A percentile compares a stretch with the other conserved stretches of the same genome.
Conservation (phyloP, 2,113 vertebrate genomes). For the human region DNA sequence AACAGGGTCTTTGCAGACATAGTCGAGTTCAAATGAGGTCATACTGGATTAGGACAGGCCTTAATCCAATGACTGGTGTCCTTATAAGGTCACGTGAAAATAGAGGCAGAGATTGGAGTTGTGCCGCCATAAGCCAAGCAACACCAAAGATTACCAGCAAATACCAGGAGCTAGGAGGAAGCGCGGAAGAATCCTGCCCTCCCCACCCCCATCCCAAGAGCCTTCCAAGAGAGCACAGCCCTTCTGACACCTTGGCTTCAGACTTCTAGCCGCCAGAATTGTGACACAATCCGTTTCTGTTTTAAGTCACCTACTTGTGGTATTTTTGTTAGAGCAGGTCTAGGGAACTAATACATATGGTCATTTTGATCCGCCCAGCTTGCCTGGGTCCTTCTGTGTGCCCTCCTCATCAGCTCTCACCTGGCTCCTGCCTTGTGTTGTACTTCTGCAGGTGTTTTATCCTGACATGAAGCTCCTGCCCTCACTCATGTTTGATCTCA, state of each 20-base stretch:
- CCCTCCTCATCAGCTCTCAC: neutral
- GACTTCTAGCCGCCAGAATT: neutral
- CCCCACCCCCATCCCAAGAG: neutral
- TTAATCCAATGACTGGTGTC: neutral
- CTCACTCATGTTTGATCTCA: neutral
- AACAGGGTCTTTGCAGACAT: neutral
- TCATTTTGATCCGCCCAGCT: neutral
- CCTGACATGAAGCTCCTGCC: neutral
- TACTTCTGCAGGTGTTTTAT: neutral
- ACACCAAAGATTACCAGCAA: neutral
- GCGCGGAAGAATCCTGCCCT: too few species aligned
- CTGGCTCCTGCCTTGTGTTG: neutral
- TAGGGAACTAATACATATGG: neutral
- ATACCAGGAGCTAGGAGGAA: neutral
- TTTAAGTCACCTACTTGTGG: neutral
- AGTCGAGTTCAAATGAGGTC: neutral
- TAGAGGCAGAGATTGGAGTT: neutral
- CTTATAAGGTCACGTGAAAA: neutral
- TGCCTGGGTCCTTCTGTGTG: neutral
- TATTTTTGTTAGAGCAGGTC: neutral
- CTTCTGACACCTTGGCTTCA: neutral
- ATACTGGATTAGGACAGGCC: neutral
- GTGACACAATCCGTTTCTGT: neutral
- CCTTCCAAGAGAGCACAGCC: neutral
- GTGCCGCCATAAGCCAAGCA: neutral